A percentile compares a stretch with the other conserved stretches of the same genome.
These are phyloP conservation scores for Austrofundulus limnaeus DNA, from an alignment of 2,113 vertebrate species.

Conservation along the genomic window DNA sequence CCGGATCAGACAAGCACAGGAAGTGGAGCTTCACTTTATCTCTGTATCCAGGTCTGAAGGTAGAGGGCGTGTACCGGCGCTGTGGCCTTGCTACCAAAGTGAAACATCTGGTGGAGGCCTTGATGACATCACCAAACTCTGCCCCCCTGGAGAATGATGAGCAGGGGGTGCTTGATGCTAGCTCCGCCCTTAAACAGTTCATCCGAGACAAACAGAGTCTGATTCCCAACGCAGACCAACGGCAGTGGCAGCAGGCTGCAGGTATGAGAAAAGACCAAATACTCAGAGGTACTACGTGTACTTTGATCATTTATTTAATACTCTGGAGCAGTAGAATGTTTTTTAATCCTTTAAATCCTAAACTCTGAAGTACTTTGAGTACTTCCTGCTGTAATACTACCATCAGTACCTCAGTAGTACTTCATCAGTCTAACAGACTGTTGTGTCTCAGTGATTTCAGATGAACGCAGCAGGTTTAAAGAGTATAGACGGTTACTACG, in stretches of 20 bases:
- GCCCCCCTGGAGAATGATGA: slow-evolving; percentile 66
- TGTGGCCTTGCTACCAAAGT: slow-evolving; percentile 72
- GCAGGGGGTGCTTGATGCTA: slow-evolving; percentile 65
- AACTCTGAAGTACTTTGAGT: too few relatives aligned
- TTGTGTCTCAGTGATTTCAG: slow-evolving; percentile 52
- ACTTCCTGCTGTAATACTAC: too few relatives aligned
- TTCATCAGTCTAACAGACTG: background rate
- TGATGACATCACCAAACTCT: slow-evolving; percentile 57
- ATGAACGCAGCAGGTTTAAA: slow-evolving; percentile 54
- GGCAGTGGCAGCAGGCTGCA: slow-evolving; percentile 71
- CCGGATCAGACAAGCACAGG: background rate
- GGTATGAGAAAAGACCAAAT: slow-evolving; percentile 33
- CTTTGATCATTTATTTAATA: background rate
- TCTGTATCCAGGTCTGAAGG: slow-evolving; percentile 71
- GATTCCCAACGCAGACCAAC: slow-evolving; percentile 45
- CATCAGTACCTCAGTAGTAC: background rate
- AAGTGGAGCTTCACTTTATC: background rate
- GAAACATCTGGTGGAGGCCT: slow-evolving; percentile 60
- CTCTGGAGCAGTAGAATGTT: too few relatives aligned
- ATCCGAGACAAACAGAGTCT: slow-evolving; percentile 63
- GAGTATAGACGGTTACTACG: slow-evolving; percentile 60
- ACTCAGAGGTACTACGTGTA: rapidly evolving
- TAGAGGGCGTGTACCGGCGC: slow-evolving; percentile 80
- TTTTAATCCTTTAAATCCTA: too few relatives aligned
- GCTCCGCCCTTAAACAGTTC: slow-evolving; percentile 74